Conservation (phyloP, 1,140 invertebrate genomes). For the Bombus impatiens region DNA sequence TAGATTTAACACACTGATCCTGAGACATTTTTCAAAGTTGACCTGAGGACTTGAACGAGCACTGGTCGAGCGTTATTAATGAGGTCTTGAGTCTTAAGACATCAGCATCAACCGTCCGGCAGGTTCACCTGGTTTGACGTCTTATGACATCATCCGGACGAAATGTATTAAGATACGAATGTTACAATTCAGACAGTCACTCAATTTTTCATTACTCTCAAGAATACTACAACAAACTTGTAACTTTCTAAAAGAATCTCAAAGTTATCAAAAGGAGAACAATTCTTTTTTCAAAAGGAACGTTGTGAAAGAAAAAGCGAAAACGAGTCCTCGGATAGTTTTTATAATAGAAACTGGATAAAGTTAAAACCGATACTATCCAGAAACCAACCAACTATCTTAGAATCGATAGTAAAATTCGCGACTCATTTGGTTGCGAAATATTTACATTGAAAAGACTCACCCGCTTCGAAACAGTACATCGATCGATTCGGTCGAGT, state of each 20-base stretch:
- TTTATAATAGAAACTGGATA: too few relatives aligned
- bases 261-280: too few relatives aligned
- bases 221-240: too few relatives aligned
- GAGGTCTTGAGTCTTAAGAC: neutral
- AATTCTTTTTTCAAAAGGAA: too few relatives aligned
- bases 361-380: too few relatives aligned
- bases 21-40: constrained; percentile 1
- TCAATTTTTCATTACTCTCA: neutral
- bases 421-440: too few relatives aligned
- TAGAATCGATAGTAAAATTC: neutral
- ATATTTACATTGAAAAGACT: constrained; percentile 48
- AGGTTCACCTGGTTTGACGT: neutral
- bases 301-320: too few relatives aligned
- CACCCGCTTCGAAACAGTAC: constrained; percentile 96
- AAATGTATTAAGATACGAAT: neutral
- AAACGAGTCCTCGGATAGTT: too few relatives aligned
- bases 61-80: neutral
- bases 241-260: too few relatives aligned
- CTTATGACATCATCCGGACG: neutral
- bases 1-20: neutral
- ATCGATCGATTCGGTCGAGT: constrained; percentile 93
- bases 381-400: too few relatives aligned
- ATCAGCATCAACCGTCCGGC: neutral
- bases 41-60: neutral
- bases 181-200: neutral